A percentile compares a stretch with the other conserved stretches of the same genome.
phyloP scores from a whole-genome alignment of 1,140 invertebrate species.

The Meloidogyne chitwoodi region DNA sequence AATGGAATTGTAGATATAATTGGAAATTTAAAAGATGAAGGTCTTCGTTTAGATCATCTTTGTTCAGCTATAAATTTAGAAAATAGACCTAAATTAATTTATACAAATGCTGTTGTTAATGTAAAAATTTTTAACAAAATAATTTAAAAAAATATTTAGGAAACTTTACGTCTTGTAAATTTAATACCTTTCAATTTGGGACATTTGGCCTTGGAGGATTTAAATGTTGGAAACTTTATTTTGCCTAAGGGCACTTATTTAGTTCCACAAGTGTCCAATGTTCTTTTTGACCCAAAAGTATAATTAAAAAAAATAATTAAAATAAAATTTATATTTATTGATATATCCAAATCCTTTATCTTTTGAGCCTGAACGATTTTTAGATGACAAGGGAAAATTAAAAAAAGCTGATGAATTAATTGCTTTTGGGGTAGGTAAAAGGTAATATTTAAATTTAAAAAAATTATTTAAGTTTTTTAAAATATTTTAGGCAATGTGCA shows the following conservation, averaged over 20 bases:
- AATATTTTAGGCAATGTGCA: slow-evolving; percentile 24
- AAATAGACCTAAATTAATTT: slow-evolving; percentile 5
- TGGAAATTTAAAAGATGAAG: neutral
- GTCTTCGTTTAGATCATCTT: neutral
- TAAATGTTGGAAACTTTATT: neutral
- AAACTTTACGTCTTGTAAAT: slow-evolving; percentile 10
- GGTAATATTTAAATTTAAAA: neutral
- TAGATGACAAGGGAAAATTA: slow-evolving; percentile 12
- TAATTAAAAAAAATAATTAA: neutral
- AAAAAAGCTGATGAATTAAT: slow-evolving; percentile 25
- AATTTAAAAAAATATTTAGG: neutral
- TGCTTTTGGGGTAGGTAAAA: slow-evolving; percentile 23
- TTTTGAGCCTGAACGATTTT: slow-evolving; percentile 19
- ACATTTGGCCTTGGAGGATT: slow-evolving; percentile 6
- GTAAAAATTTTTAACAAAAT: neutral
- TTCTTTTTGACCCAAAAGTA: slow-evolving; percentile 17
- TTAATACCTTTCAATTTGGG: slow-evolving; percentile 13
- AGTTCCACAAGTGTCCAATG: neutral
- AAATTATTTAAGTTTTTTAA: neutral
- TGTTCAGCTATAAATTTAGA: slow-evolving; percentile 13
- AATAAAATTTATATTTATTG: neutral
- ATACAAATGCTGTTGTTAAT: slow-evolving; percentile 21
- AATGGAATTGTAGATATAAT: neutral
- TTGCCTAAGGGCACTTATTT: neutral
- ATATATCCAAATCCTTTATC: slow-evolving; percentile 11